Evolutionary conservation across 53 echinoderm and acorn worm genomes (phyloP), one percentile per base, ranked within the genome.

Genomic region (Paracentrotus lividus): DNA sequence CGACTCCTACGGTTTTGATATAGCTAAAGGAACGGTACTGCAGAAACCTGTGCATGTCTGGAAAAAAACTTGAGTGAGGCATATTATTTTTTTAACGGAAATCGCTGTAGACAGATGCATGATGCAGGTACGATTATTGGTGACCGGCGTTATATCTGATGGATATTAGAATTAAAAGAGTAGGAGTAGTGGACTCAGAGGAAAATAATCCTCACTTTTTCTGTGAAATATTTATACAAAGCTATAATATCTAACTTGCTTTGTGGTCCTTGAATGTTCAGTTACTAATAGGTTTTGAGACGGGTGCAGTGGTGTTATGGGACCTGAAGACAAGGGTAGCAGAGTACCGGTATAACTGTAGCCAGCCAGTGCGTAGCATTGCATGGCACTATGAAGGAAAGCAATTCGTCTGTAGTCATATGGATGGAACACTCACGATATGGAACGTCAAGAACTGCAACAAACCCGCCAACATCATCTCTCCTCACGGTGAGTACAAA

Each of bases 211-310:
- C 3, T 60, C 0, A 60, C 60, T 60, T 60, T 23, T 60, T 20
- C 1, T 52, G 52, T n/a, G n/a, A n/a, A n/a, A n/a, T n/a, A n/a
- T n/a, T n/a, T n/a, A n/a, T n/a, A n/a, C 52, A 52, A 15, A 52
- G 15, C 15, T 0, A 12, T 52, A 52, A 12, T 3, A 52, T 52
- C 3, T 12, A 52, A 0, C 21, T 57, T 57, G 57, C 20, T 10
- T 8, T 13, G 57, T 57, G 3, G 5, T 27, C n/a, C 16, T 78
- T 78, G 26, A n/a, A 24, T 92, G 29, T 65, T 13, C 94, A 99
- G 99, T 95, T 99, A 92, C 96, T 99, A 88, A 99, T 99, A 94
- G 99, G 99, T 68, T 99, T 99, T 93, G 99, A 99, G 86, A 97
- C 97, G 43, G 99, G 99, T 52, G 96, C 96, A 6, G 94, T 97